Conservation (phyloP, 1,140 invertebrate genomes). For the Sitobion miscanthi region DNA sequence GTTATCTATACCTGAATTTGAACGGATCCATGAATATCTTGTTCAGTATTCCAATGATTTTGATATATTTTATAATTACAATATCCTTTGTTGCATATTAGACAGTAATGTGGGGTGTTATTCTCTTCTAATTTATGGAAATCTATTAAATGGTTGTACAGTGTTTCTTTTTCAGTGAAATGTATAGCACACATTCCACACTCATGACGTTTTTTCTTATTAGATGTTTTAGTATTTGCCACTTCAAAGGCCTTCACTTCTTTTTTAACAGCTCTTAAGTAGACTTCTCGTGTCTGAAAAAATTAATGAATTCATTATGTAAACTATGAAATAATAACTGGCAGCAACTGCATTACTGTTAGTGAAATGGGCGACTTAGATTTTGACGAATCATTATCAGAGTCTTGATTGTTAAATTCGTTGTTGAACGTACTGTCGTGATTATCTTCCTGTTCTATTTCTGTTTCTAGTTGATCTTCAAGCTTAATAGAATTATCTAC, state of each 20-base stretch:
- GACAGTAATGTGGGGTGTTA: conserved; percentile 44
- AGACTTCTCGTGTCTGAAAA: conserved; percentile 29
- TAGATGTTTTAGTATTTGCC: not conserved
- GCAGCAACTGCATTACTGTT: conserved; percentile 22
- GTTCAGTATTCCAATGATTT: conserved; percentile 22
- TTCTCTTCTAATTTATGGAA: conserved; percentile 17
- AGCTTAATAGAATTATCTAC: not conserved
- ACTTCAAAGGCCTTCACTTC: not conserved
- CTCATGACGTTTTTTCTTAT: not conserved
- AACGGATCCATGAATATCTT: not conserved
- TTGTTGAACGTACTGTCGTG: not conserved
- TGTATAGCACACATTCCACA: conserved; percentile 26
- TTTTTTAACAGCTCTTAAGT: not conserved
- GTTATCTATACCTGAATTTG: conserved; percentile 18
- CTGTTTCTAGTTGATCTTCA: not conserved
- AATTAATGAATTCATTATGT: not conserved
- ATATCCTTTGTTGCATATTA: conserved; percentile 48
- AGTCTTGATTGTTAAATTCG: not conserved
- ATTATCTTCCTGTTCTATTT: not conserved
- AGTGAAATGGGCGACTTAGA: conserved; percentile 19
- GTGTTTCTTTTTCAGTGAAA: conserved; percentile 35
- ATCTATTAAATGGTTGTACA: conserved; percentile 28
- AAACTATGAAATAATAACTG: not conserved
- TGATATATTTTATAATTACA: conserved; percentile 23
- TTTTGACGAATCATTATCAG: conserved; percentile 34